Conservation (phyloP, 2,113 vertebrate species). For the Phaethon lepturus region DNA sequence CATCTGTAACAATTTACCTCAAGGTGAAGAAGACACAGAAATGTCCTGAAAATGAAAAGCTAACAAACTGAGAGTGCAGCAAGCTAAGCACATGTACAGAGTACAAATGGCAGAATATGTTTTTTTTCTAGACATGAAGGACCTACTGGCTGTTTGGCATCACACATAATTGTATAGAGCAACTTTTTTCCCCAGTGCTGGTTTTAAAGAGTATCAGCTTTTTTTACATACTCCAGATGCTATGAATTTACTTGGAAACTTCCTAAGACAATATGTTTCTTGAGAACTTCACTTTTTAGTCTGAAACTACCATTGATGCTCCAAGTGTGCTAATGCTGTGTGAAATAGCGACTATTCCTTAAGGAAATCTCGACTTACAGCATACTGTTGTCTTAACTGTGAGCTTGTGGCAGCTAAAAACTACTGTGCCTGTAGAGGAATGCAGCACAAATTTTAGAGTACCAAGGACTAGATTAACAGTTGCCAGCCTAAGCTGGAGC, state of each 20-base stretch:
- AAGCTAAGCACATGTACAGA: neutral
- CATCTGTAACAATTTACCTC: conserved; percentile 8
- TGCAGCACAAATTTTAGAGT: neutral
- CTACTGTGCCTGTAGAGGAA: neutral
- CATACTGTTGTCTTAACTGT: neutral
- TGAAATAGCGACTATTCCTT: neutral
- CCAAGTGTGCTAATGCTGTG: neutral
- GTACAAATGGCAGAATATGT: neutral
- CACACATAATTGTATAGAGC: neutral
- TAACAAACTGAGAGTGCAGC: neutral
- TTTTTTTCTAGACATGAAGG: neutral
- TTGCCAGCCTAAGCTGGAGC: neutral
- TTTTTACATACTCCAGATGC: neutral
- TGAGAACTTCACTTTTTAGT: neutral
- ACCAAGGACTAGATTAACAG: neutral
- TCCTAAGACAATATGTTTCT: neutral
- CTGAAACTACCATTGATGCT: neutral
- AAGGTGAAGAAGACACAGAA: neutral
- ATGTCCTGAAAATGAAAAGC: neutral
- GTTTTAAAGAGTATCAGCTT: neutral
- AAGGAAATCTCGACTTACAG: neutral
- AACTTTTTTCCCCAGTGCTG: neutral
- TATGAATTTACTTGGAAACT: neutral
- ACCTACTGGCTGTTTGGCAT: neutral
- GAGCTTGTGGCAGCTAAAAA: neutral